Evolutionary conservation across 2,113 vertebrate genomes (phyloP), one percentile per base, ranked within the genome.

Genomic region (Riparia riparia): DNA sequence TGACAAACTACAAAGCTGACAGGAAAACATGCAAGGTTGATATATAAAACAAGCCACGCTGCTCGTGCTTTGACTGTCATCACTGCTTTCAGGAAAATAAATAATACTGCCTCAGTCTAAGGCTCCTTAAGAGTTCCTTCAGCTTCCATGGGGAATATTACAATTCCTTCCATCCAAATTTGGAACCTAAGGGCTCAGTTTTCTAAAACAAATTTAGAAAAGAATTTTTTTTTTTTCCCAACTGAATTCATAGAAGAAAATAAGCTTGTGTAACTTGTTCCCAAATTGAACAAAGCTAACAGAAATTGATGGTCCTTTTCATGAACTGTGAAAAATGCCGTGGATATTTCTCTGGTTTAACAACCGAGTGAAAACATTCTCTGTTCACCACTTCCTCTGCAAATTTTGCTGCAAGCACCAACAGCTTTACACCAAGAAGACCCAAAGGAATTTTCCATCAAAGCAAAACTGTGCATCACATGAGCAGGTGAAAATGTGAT

Each of bases 401-500:
- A 93, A 82, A 85, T 82, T 89, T 95, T 92, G 71, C 86, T 95
- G 91, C n/a, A 9, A 97, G 91, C 80, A 87, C 83, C 83, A 93
- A 92, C 92, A 94, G 54, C 89, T 97, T 96, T 95, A 91, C 90
- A 95, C 90, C 81, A 85, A 77, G 83, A 74, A 61, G 73, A 92
- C 94, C 88, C 92, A 93, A 85, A 93, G 93, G 95, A 95, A 58
- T 95, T 96, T 92, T 92, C 86, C 41, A 53, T 95, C 90, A 95
- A 93, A 96, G 80, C 77, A 80, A 74, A 93, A 83, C 53, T 49
- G 57, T 85, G 68, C 66, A 76, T 82, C 86, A 92, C 92, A 49
- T 74, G 88, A 93, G 81, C 90, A 97, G 89, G 93, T 93, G 97
- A 96, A 96, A 97, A 97, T 96, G 83, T 93, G 93, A 91, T 90